These are phyloP conservation scores for Schizopygopsis malacanthus DNA, from an alignment of 2,797 vertebrate genomes.

Conservation along the genomic window DNA sequence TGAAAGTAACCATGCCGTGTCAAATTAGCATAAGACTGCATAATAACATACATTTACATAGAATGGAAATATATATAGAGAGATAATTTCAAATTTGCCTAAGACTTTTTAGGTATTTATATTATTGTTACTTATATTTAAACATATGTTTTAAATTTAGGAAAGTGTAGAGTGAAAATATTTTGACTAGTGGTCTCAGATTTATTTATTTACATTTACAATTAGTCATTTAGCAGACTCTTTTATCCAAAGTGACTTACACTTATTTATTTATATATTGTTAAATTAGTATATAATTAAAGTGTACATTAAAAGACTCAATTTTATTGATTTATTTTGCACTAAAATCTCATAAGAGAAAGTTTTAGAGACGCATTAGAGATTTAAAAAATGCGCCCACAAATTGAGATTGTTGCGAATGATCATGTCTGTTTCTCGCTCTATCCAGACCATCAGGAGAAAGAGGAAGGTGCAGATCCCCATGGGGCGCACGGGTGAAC, in stretches of 20 bases:
- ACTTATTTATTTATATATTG: no score
- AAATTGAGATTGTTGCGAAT: neutral
- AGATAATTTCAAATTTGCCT: no score
- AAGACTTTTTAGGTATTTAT: neutral
- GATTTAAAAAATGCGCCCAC: neutral
- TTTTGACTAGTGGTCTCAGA: no score
- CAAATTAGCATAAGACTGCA: constrained; percentile 5
- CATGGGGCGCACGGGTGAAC: constrained; percentile 86
- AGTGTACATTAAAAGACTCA: neutral
- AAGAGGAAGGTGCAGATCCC: constrained; percentile 97
- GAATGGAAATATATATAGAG: neutral
- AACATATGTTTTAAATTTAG: no score
- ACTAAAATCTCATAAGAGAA: neutral
- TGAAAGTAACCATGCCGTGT: neutral
- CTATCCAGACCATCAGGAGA: constrained; percentile 90
- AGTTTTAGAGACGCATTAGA: neutral
- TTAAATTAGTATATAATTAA: no score
- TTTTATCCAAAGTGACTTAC: no score
- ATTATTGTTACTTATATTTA: no score
- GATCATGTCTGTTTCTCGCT: constrained; percentile 44
- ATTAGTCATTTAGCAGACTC: no score
- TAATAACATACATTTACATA: neutral
- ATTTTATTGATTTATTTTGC: neutral
- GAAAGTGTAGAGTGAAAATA: no score
- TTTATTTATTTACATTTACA: no score